Conservation (phyloP, 2,888 invertebrate genomes). For the Epistrophella euchroma region DNA sequence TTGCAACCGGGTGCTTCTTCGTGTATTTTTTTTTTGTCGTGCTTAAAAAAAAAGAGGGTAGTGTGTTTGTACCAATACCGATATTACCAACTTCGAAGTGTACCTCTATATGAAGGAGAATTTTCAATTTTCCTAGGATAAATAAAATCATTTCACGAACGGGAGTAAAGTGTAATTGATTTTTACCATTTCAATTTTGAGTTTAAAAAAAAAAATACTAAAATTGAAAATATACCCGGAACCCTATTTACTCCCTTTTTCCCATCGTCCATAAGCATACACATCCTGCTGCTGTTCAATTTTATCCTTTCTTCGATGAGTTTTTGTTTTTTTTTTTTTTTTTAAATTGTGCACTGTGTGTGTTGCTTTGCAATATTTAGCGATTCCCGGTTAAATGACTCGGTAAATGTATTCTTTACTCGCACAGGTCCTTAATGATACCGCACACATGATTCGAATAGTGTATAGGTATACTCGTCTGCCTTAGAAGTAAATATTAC, state of each 20-base stretch:
- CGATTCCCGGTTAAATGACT: slow-evolving; percentile 72
- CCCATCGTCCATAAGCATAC: slow-evolving; percentile 9
- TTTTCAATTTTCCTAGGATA: slow-evolving; percentile 75
- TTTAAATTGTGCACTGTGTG: slow-evolving; percentile 30
- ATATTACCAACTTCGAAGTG: background rate
- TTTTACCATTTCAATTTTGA: slow-evolving; percentile 75
- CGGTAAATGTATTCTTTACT: slow-evolving; percentile 59
- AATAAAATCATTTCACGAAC: slow-evolving; percentile 75
- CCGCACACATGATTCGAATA: slow-evolving; percentile 44
- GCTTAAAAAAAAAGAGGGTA: background rate
- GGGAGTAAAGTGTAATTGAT: slow-evolving; percentile 75
- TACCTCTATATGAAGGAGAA: background rate
- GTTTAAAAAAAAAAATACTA: slow-evolving; percentile 29
- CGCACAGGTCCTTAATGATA: slow-evolving; percentile 64
- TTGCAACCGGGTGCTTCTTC: slow-evolving; percentile 21
- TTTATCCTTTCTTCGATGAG: slow-evolving; percentile 18
- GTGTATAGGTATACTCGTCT: slow-evolving; percentile 27
- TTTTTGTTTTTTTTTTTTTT: slow-evolving; percentile 30
- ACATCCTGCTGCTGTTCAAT: slow-evolving; percentile 18
- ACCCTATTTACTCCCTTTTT: slow-evolving; percentile 29
- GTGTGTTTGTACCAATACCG: slow-evolving; percentile 2
- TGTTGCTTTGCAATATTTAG: slow-evolving; percentile 61
- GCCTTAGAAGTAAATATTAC: slow-evolving; percentile 10
- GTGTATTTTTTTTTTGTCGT: background rate
- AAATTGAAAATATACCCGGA: slow-evolving; percentile 46